Evolutionary conservation across 2,888 invertebrate species (phyloP), one percentile per base, ranked within the genome.

Genomic region (Plagiodera versicolora): DNA sequence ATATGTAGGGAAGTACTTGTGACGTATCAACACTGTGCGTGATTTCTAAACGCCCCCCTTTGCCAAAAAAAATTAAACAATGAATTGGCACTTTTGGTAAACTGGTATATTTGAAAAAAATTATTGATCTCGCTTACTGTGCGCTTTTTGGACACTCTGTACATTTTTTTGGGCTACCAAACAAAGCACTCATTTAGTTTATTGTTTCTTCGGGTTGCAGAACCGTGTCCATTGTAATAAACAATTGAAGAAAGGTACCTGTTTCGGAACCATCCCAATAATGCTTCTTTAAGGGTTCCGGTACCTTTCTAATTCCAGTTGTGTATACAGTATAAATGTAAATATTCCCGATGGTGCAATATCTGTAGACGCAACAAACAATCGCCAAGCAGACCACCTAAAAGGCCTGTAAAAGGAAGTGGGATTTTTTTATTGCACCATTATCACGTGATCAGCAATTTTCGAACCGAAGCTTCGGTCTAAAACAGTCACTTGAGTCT

Each of bases 301-400:
- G 39, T 39, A 39, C 39, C n/a, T 14, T 39, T 39, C 39, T 39
- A n/a, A 32, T 39, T 39, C 14, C 24, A 5, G 24, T 24, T 24
- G 6, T 24, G 24, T 24, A 24, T 24, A 24, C 24, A 24, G 24
- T 24, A 24, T 24, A 24, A 39, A 39, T 14, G 14, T 11, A n/a
- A 39, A 39, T 14, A 14, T 14, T 2, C 14, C 32, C 10, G 32
- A 6, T 32, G 32, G 10, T 11, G 39, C 14, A 39, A 50, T 32
- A 51, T 56, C 63, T 49, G 63, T 63, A 63, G 63, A 63, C 63
- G 54, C 52, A 63, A 63, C 63, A 63, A 62, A 56, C 56, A 62
- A 56, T 59, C 46, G 14, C 19, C 58, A 53, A 54, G 56, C 49
- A 46, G 63, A 63, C 63, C 63, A 63, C 63, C 63, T 54, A 51